Percentiles rank a stretch among this genome's conserved stretches.
Evolutionary conservation across 1,140 invertebrate genomes (phyloP).

Genomic region (Saccostrea glomerata): DNA sequence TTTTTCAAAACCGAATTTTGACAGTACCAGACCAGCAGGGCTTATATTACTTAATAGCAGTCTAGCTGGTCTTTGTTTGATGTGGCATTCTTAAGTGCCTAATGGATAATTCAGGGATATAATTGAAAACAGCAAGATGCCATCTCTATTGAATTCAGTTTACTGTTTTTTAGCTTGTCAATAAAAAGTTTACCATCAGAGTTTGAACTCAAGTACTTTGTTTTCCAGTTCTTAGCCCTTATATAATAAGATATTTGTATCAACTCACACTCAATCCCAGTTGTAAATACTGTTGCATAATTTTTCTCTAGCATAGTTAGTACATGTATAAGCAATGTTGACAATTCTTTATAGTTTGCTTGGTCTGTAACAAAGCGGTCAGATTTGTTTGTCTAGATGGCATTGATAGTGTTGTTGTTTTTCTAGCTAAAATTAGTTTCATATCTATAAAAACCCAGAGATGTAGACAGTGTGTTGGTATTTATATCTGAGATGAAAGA

Average conservation of each 20-base stretch:
- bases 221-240: background rate
- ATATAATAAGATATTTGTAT: background rate
- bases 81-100: background rate
- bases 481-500: background rate
- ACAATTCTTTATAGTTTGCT: background rate
- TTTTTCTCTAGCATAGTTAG: background rate
- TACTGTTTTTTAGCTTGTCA: background rate
- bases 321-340: background rate
- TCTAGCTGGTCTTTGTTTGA: background rate
- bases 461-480: background rate
- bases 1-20: background rate
- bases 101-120: background rate
- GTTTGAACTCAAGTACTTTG: background rate
- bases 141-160: constrained; percentile 40
- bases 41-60: background rate
- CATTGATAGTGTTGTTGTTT: constrained; percentile 20
- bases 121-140: constrained; percentile 33
- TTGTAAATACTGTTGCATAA: background rate
- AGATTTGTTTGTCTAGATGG: background rate
- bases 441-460: background rate
- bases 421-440: background rate
- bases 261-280: background rate
- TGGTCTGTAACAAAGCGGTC: background rate
- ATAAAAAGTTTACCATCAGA: background rate
- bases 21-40: background rate